Evolutionary conservation across 2,888 invertebrate genomes (phyloP), one percentile per base, ranked within the genome.

Genomic region (Suillia variegata): DNA sequence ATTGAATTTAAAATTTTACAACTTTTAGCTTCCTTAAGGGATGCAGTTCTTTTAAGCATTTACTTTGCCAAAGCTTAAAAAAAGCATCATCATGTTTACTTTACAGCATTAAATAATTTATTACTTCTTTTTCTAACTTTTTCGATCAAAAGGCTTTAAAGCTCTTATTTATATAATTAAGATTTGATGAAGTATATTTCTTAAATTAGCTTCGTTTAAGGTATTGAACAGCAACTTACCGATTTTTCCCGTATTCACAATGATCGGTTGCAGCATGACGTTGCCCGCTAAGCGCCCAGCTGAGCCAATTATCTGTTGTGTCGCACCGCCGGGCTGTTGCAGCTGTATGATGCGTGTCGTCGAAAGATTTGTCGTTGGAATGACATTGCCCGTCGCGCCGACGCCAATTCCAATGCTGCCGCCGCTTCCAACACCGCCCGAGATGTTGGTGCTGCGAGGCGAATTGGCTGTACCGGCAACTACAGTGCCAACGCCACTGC

Each of bases 261-360:
- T 76, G 33, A 82, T 78, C 2, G 82, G 82, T 58, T 82, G 81
- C 15, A 82, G 56, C 80, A 82, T 81, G 3, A 82, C 73, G 68
- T 81, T 82, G 10, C 77, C 80, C 0, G 80, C 67, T 20, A 82
- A 68, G 1, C 81, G 78, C 0, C 78, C 74, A 1, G 76, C 70
- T 0, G 79, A 68, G 0, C 80, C 78, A 10, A 81, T 77, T 3
- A 82, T 76, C 62, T 81, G 80, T 38, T 80, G 80, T 0, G 76
- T 62, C 0, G 77, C 70, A 13, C 74, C 75, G 1, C 77, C 75
- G 0, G 79, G 70, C 58, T 81, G 81, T 58, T 81, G 82, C 17
- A 82, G 64, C 59, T 82, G 82, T 54, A 82, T 82, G 17, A 82
- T 82, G 17, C 82, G 71, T 2, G 82, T 79, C 17, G 80, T 72